Percentiles rank a stretch among this genome's conserved stretches.
Evolutionary conservation across 2,113 vertebrate genomes (phyloP).

Genomic region (Fulmarus glacialis): DNA sequence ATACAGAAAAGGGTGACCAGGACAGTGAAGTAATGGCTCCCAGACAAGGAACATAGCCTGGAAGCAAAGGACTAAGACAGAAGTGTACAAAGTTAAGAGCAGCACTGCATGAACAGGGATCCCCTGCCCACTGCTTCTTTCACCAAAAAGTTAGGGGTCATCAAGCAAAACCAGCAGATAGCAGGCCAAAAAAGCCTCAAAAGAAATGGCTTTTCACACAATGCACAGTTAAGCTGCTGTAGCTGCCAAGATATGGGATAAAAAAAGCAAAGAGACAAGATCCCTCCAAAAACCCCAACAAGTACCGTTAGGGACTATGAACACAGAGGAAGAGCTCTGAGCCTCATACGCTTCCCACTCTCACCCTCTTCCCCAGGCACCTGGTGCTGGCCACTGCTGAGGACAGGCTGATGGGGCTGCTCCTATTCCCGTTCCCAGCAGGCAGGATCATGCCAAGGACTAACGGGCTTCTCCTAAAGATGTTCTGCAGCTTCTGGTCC

Average conservation of each 20-base stretch:
- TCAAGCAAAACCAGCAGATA: background rate
- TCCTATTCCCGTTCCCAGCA: background rate
- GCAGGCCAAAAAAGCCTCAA: background rate
- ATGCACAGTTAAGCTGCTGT: background rate
- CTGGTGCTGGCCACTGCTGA: too few species aligned
- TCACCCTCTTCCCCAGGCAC: too few species aligned
- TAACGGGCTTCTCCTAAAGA: background rate
- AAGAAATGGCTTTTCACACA: background rate
- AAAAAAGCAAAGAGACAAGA: background rate
- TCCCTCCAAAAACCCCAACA: too few species aligned
- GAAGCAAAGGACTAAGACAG: background rate
- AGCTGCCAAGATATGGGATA: too few species aligned
- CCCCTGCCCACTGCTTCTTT: background rate
- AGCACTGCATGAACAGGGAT: background rate
- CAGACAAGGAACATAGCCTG: background rate
- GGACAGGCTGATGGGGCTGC: background rate
- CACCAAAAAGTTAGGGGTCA: background rate
- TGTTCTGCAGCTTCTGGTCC: background rate
- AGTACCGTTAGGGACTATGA: fast-evolving
- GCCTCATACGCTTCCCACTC: background rate
- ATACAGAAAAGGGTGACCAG: background rate
- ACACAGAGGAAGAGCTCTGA: background rate
- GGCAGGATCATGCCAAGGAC: background rate
- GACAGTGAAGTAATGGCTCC: background rate
- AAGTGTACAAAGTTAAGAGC: background rate